These are phyloP conservation scores for Carposina sasakii DNA, from an alignment of 1,140 invertebrate genomes.

Conservation along the genomic window DNA sequence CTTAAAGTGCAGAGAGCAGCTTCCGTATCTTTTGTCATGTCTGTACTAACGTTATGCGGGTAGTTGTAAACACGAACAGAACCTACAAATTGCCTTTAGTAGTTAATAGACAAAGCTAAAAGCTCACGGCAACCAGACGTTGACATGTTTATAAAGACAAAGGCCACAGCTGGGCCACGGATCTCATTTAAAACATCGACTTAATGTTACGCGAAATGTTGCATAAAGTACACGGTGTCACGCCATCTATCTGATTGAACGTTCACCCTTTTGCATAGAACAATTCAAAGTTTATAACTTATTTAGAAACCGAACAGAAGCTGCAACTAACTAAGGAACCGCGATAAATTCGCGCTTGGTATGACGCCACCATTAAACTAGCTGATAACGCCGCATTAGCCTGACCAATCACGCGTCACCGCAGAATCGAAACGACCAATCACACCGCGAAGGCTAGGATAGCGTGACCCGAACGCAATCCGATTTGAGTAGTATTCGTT, in stretches of 20 bases:
- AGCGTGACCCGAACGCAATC: constrained; percentile 70
- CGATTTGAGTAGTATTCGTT: constrained; percentile 65
- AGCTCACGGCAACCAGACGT: constrained; percentile 32
- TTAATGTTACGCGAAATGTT: constrained; percentile 53
- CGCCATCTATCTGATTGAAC: constrained; percentile 69
- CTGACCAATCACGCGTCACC: constrained; percentile 55
- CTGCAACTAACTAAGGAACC: constrained; percentile 60
- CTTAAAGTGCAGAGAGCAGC: too few species aligned
- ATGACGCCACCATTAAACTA: constrained; percentile 61
- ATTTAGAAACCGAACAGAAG: constrained; percentile 64
- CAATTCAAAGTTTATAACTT: constrained; percentile 69
- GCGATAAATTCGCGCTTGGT: constrained; percentile 58
- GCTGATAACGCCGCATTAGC: constrained; percentile 51
- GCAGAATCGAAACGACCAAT: constrained; percentile 60
- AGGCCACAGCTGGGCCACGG: constrained; percentile 51
- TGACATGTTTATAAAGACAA: constrained; percentile 69
- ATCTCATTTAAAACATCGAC: constrained; percentile 69
- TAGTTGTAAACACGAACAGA: too few species aligned
- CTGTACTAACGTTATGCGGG: too few species aligned
- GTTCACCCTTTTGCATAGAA: constrained; percentile 53
- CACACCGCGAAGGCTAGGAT: constrained; percentile 58
- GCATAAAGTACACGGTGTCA: constrained; percentile 68
- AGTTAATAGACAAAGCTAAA: too few species aligned
- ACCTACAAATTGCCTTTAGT: too few species aligned
- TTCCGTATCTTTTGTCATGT: too few species aligned